Evolutionary conservation across 2,113 vertebrate species (phyloP).

Genomic region (Pterocles orientalis): DNA sequence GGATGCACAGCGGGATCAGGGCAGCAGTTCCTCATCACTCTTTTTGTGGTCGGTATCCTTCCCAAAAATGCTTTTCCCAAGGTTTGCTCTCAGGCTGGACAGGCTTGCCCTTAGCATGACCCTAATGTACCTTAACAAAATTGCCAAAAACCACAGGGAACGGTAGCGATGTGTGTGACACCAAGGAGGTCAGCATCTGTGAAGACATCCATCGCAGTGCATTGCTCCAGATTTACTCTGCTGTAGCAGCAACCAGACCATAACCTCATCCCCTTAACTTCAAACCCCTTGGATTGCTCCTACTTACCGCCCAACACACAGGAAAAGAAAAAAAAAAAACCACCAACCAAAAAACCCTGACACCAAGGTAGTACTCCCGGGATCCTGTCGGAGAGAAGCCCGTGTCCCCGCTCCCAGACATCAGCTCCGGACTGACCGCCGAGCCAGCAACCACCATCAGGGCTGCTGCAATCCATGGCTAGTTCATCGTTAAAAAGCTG

Average conservation of each 20-base stretch:
- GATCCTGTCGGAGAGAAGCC: neutral
- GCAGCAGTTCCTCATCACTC: neutral
- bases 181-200: neutral
- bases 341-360: neutral
- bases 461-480: neutral
- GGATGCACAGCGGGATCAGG: neutral
- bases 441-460: neutral
- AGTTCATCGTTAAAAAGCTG: neutral
- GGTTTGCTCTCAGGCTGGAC: neutral
- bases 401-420: neutral
- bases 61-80: neutral
- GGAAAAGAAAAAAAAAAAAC: too few relatives aligned
- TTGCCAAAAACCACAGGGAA: neutral
- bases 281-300: neutral
- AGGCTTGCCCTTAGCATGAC: neutral
- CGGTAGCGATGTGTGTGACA: neutral
- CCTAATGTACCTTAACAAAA: neutral
- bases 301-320: neutral
- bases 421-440: fast-evolving
- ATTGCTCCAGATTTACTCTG: neutral
- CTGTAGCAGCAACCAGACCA: neutral
- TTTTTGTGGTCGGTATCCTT: neutral
- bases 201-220: neutral
- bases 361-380: fast-evolving
- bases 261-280: neutral